Base-by-base conservation (phyloP, 2,888 invertebrate species). In the Synanthedon andrenaeformis region DNA sequence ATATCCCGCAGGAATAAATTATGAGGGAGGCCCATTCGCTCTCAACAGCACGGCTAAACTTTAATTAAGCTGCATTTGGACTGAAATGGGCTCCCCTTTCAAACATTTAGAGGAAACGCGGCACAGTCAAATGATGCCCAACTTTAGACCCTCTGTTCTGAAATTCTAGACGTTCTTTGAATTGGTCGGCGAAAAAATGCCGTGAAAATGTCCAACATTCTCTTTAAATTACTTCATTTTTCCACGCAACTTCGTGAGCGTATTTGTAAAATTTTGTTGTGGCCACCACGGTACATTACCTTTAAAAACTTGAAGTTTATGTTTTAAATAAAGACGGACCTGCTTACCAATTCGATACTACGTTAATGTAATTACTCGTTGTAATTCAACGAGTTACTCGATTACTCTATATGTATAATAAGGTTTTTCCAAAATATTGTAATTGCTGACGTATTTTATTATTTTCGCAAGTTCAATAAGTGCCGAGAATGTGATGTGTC, bases 61-160 rank as follows among this genome's bases (percentile, higher is more conserved):
- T 82, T 81, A 81, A 83, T 82, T 81, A 82, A 79, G 82, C 79
- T 80, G 76, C 78, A 78, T 79, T 81, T 82, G 73, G 68, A 70
- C 72, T 70, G 69, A 74, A 81, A 79, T 76, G 74, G 75, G 71
- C 70, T 74, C 70, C 70, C 74, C 73, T 79, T 78, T 78, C 76
- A 76, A 79, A 79, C 74, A 77, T 81, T 79, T 71, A 73, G 69
- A 70, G 66, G 67, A 64, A 65, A 69, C 67, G 66, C 60, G 62
- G 53, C 14, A 66, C 59, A 67, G 68, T 65, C 66, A 68, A 74
- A 72, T 70, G 69, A 67, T 71, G 66, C 62, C 66, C 62, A 63
- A 65, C 65, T 66, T 63, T 59, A 58, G 5, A 23, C 12, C 51
- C 13, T 35, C 17, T 41, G 13, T 54, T 45, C 49, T 50, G 8